Base-by-base conservation (phyloP, 2,888 invertebrate species). In the Pachydiplax longipennis region DNA sequence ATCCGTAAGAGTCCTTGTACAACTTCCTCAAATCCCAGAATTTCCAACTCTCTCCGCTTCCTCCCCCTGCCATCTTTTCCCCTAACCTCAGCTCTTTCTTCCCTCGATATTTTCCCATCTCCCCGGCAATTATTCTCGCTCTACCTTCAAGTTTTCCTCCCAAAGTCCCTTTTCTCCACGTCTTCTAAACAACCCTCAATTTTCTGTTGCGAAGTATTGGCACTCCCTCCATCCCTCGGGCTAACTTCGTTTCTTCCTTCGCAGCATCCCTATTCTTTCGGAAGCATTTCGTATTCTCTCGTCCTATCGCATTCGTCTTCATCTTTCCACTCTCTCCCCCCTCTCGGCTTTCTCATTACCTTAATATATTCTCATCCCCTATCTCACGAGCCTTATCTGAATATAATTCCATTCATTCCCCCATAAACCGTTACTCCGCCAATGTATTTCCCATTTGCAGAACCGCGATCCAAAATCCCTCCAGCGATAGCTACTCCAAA, bases 1-100 rank as follows among this genome's bases (percentile, higher is more conserved):
- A 83, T 58, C 58, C 35, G 1, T 25, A 73, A 15, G 87, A 87
- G 25, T 4, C 65, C 61, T 87, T 37, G 31, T n/a, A 22, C 58
- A 87, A 87, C 87, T 87, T 87, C 37, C 83, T 61, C 37, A 35
- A 37, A 61, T 87, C 58, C 61, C 87, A 65, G 61, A 61, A 87
- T 65, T 87, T n/a, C 87, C 61, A 87, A 87, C 87, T 87, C 87
- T 83, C 58, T 31, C 58, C 53, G n/a, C 87, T 87, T 53, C 44
- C 58, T 31, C 58, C 53, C 13, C 25, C 12, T 53, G 15, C 31
- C 18, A 15, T 8, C 58, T 18, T 18, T 15, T 25, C 22, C n/a
- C 15, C 35, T 0, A n/a, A 22, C 31, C 53, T 35, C 58, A 4
- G 12, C 58, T 8, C 58, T 35, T 25, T 58, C 5, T n/a, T n/a